Evolutionary conservation across 2,113 vertebrate genomes (phyloP).

Genomic region (Colinus virginianus): DNA sequence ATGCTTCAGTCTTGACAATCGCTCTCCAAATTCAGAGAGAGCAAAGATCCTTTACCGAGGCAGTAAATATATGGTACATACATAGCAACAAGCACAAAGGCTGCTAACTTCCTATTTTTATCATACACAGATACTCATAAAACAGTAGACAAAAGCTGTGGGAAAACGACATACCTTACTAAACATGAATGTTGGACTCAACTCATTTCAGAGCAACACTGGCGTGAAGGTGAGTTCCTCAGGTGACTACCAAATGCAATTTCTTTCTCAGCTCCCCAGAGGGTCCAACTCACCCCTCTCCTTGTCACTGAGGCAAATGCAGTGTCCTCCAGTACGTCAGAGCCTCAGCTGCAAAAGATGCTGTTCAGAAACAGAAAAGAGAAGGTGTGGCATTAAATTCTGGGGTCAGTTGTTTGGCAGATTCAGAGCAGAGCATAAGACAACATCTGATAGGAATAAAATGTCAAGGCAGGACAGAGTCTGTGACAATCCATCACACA

Average conservation of each 20-base stretch:
- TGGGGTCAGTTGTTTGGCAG: slow-evolving; percentile 42
- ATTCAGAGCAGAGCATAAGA: slow-evolving; percentile 55
- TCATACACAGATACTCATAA: background rate
- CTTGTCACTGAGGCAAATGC: slow-evolving; percentile 41
- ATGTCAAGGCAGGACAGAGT: slow-evolving; percentile 61
- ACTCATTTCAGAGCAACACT: slow-evolving; percentile 74
- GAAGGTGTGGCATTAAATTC: slow-evolving; percentile 57
- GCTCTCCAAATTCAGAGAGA: background rate
- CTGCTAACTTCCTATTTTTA: background rate
- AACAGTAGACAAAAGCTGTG: background rate
- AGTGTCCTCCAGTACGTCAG: slow-evolving; percentile 61
- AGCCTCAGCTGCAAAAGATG: slow-evolving; percentile 53
- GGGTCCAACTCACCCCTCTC: slow-evolving; percentile 20
- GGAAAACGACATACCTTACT: slow-evolving; percentile 66
- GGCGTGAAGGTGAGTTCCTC: slow-evolving; percentile 59
- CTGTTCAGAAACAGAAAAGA: slow-evolving; percentile 31
- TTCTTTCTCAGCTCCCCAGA: background rate
- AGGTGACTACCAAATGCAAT: background rate
- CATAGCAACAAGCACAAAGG: background rate
- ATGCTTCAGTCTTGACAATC: background rate
- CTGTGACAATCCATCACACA: slow-evolving; percentile 60
- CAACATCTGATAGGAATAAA: slow-evolving; percentile 40
- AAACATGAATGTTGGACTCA: slow-evolving; percentile 37
- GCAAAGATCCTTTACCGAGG: background rate
- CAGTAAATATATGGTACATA: background rate